Evolutionary conservation across 2,113 vertebrate genomes (phyloP).

Genomic region (Eolophus roseicapilla): DNA sequence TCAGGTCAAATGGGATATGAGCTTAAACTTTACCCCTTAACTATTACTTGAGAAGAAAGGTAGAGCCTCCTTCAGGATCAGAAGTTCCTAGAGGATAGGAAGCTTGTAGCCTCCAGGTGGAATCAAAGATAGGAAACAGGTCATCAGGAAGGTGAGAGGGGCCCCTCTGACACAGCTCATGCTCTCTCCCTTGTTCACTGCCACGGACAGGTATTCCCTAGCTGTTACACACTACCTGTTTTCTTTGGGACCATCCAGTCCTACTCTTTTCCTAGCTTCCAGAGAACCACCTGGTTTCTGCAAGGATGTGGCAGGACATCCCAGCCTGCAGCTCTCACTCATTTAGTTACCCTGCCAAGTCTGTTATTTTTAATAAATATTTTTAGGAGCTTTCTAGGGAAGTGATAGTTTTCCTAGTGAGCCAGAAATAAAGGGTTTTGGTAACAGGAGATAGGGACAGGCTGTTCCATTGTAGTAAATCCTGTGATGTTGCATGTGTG

Average conservation of each 20-base stretch:
- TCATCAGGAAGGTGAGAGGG: background rate
- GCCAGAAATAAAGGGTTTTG: background rate
- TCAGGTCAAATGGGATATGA: background rate
- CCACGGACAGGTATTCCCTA: background rate
- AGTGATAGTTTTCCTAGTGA: slow-evolving; percentile 42
- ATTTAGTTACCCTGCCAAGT: background rate
- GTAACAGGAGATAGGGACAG: slow-evolving; percentile 1
- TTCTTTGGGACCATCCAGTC: background rate
- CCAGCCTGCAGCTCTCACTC: slow-evolving; percentile 14
- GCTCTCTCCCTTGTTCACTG: background rate
- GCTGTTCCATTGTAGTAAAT: slow-evolving; percentile 14
- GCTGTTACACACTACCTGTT: background rate
- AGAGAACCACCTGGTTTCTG: background rate
- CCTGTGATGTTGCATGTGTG: slow-evolving; percentile 66
- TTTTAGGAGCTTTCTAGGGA: slow-evolving; percentile 50
- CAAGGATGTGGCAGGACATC: background rate
- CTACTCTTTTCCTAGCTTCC: background rate
- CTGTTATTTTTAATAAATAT: slow-evolving; percentile 38
- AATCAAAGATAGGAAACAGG: background rate
- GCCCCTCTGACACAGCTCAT: background rate
- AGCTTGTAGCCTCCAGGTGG: background rate
- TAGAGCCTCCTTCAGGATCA: background rate
- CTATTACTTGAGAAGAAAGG: background rate
- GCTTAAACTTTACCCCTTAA: background rate
- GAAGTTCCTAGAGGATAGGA: background rate